Percentiles rank a stretch among this genome's conserved stretches.
phyloP scores from a whole-genome alignment of 2,797 vertebrate genomes.

The Notoglanidium macrostoma region DNA sequence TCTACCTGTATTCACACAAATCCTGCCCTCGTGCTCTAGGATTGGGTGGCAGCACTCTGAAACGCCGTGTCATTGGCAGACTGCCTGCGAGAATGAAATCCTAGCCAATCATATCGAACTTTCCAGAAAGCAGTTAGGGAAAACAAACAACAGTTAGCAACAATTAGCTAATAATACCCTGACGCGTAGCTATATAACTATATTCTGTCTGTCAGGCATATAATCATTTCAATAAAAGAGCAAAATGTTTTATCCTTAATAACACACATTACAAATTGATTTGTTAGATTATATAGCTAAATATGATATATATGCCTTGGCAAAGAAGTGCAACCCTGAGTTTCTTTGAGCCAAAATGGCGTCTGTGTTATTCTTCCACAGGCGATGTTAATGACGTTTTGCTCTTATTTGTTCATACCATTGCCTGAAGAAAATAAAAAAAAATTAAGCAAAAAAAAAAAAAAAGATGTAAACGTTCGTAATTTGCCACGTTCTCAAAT shows the following conservation, averaged over 20 bases:
- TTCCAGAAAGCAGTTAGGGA: not conserved
- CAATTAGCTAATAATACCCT: not conserved
- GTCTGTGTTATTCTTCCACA: constrained; percentile 44
- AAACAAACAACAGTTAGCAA: not conserved
- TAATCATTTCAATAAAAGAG: not conserved
- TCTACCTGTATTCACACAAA: constrained; percentile 10
- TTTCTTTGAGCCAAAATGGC: constrained; percentile 88
- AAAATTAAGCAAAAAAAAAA: too few species aligned
- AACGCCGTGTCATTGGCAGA: not conserved
- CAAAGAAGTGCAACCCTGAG: constrained; percentile 65
- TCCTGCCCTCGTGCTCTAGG: not conserved
- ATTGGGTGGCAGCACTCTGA: not conserved
- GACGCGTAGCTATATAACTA: not conserved
- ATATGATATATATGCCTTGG: constrained; percentile 24
- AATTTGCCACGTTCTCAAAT: not conserved
- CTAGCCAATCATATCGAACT: constrained; percentile 1
- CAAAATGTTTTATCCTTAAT: not conserved
- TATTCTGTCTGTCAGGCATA: not conserved
- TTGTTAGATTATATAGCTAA: not conserved
- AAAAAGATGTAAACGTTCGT: not conserved
- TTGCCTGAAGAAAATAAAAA: not conserved
- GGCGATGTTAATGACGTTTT: not conserved
- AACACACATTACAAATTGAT: not conserved
- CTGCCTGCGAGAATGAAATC: not conserved
- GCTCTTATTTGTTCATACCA: not conserved